Evolutionary conservation across 1,140 invertebrate genomes (phyloP).

Genomic region (Phthorimaea operculella): DNA sequence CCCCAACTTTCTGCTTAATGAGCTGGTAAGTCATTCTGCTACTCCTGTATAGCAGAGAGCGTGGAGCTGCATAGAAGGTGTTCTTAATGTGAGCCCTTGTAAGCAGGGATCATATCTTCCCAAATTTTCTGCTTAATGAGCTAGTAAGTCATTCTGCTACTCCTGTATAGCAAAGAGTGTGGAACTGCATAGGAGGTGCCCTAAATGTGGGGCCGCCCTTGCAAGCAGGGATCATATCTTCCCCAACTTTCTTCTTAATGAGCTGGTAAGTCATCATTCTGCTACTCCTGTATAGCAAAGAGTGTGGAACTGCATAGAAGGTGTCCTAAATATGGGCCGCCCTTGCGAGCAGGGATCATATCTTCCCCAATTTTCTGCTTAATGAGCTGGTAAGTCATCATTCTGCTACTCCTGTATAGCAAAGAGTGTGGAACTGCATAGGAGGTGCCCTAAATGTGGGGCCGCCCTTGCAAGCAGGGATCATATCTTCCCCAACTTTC

Average conservation of each 20-base stretch:
- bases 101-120: slow-evolving; percentile 16
- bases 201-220: slow-evolving; percentile 77
- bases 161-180: slow-evolving; percentile 84
- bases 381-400: slow-evolving; percentile 82
- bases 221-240: slow-evolving; percentile 15
- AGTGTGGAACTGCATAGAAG: slow-evolving; percentile 80
- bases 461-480: slow-evolving; percentile 76
- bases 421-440: slow-evolving; percentile 79
- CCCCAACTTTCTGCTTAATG: slow-evolving; percentile 88
- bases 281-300: slow-evolving; percentile 84
- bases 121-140: slow-evolving; percentile 76
- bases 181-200: slow-evolving; percentile 82
- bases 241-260: slow-evolving; percentile 73
- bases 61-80: slow-evolving; percentile 84
- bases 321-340: slow-evolving; percentile 89
- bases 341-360: slow-evolving; percentile 26
- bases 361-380: slow-evolving; percentile 60
- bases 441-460: slow-evolving; percentile 90
- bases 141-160: slow-evolving; percentile 83
- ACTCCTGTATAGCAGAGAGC: slow-evolving; percentile 82
- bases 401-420: slow-evolving; percentile 90
- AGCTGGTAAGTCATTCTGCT: slow-evolving; percentile 90
- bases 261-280: slow-evolving; percentile 85
- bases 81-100: slow-evolving; percentile 71
- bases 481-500: slow-evolving; percentile 88